These are phyloP conservation scores for Arnoldichthys spilopterus DNA, from an alignment of 2,797 vertebrate genomes.

Conservation along the genomic window DNA sequence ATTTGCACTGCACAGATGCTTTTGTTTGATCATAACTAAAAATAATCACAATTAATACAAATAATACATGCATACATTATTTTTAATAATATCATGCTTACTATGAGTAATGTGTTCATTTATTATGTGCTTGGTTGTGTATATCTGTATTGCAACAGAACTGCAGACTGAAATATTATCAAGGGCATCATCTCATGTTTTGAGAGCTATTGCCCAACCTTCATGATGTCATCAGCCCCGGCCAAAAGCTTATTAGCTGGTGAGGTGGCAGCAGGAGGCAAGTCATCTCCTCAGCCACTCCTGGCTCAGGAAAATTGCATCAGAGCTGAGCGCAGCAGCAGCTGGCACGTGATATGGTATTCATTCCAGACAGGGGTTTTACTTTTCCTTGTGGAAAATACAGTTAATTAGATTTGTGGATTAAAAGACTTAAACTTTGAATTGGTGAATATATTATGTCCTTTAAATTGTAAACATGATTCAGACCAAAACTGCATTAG, in stretches of 20 bases:
- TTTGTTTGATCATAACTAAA: neutral
- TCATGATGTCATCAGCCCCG: slow-evolving; percentile 42
- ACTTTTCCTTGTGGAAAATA: neutral
- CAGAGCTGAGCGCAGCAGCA: slow-evolving; percentile 31
- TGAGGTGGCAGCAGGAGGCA: slow-evolving; percentile 39
- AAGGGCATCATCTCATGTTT: neutral
- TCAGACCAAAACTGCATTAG: neutral
- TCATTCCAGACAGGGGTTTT: neutral
- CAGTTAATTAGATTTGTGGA: neutral
- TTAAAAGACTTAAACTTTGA: neutral
- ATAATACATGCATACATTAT: too few relatives aligned
- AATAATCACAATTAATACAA: too few relatives aligned
- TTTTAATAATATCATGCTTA: too few relatives aligned
- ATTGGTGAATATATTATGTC: neutral
- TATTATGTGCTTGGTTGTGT: neutral
- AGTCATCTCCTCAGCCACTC: slow-evolving; percentile 19
- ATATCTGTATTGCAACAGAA: neutral
- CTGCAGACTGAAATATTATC: neutral
- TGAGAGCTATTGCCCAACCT: neutral
- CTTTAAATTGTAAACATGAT: neutral
- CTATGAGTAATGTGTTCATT: neutral
- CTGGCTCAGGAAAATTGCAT: slow-evolving; percentile 45
- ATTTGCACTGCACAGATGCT: neutral
- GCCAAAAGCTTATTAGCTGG: neutral
- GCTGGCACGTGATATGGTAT: slow-evolving; percentile 18